These are phyloP conservation scores for Corvus cornix DNA, from an alignment of 2,113 vertebrate species.

Conservation along the genomic window DNA sequence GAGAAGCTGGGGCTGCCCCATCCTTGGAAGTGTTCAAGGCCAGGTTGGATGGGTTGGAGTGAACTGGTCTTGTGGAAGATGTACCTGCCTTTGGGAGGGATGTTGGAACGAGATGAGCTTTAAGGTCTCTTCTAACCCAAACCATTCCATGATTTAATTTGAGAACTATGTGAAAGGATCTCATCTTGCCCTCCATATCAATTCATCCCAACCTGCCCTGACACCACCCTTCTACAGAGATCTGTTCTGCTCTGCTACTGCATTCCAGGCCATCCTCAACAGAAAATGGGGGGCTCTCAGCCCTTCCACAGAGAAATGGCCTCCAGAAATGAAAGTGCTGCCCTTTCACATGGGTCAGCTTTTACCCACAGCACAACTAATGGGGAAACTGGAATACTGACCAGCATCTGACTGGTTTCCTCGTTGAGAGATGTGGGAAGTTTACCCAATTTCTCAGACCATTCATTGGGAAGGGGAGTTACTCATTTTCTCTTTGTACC, in stretches of 20 bases:
- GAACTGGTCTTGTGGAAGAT: rapidly evolving
- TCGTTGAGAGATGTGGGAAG: not conserved
- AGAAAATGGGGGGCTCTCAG: not conserved
- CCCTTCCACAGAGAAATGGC: not conserved
- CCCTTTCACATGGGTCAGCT: not conserved
- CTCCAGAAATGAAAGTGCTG: not conserved
- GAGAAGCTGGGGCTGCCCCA: not conserved
- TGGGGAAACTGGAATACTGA: not conserved
- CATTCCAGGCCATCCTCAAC: not conserved
- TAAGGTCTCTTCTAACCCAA: not conserved
- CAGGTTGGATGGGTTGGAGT: not conserved
- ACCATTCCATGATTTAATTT: not conserved
- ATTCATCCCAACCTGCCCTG: not conserved
- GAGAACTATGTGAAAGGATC: not conserved
- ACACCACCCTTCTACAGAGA: not conserved
- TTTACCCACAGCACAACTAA: not conserved
- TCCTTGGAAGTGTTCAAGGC: too few species aligned
- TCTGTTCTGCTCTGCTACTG: not conserved
- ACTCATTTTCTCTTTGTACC: not conserved
- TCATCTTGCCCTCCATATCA: not conserved
- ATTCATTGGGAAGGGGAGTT: not conserved
- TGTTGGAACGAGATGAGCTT: not conserved
- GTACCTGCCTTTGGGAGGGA: not conserved
- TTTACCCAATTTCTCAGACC: not conserved
- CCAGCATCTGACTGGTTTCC: not conserved